phyloP scores from a whole-genome alignment of 2,113 vertebrate genomes.

The Xenus cinereus region DNA sequence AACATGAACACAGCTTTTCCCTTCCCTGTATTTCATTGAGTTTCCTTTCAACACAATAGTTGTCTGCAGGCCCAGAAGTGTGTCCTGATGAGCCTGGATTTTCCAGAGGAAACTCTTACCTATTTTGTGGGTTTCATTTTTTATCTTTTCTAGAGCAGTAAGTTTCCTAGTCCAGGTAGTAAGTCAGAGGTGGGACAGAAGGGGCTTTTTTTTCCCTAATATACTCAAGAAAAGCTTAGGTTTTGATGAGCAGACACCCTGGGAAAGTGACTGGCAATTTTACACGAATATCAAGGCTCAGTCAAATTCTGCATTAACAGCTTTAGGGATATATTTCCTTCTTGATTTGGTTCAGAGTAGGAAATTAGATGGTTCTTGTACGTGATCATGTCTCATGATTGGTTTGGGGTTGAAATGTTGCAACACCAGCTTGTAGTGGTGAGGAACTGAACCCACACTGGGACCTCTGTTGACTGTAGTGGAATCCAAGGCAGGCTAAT shows the following conservation, averaged over 20 bases:
- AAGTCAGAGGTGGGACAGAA: not conserved
- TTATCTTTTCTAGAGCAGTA: not conserved
- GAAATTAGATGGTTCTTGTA: not conserved
- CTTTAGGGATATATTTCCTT: not conserved
- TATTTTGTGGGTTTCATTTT: not conserved
- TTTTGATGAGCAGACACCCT: not conserved
- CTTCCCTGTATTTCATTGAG: not conserved
- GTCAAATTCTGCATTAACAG: not conserved
- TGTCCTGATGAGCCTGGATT: not conserved
- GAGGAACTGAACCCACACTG: not conserved
- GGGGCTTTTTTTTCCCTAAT: not conserved
- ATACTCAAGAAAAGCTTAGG: not conserved
- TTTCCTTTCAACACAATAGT: not conserved
- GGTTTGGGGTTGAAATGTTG: not conserved
- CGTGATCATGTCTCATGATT: not conserved
- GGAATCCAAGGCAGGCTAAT: not conserved
- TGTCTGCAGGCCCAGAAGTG: not conserved
- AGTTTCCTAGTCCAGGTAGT: not conserved
- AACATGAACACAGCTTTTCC: not conserved
- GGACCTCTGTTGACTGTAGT: not conserved
- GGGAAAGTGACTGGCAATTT: not conserved
- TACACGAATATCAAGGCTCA: not conserved
- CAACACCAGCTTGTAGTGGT: not conserved
- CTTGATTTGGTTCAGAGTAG: not conserved
- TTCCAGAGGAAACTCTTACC: not conserved